Conservation (phyloP, 2,888 invertebrate genomes). For the Lithosia quadra region DNA sequence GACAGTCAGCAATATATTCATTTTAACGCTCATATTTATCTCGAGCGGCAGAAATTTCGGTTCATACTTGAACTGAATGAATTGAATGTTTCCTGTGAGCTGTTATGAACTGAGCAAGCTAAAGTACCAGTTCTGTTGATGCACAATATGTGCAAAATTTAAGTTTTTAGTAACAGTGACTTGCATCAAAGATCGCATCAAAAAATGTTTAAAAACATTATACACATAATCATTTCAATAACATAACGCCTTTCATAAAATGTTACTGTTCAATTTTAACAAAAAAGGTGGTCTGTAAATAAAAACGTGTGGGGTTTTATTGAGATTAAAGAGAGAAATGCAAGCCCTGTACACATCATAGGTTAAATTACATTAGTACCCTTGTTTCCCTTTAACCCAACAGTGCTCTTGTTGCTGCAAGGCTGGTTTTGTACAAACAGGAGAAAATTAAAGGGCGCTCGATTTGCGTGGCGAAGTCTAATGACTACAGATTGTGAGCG, state of each 20-base stretch:
- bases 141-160: not conserved
- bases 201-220: too few relatives aligned
- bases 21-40: too few relatives aligned
- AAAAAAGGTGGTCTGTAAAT: too few relatives aligned
- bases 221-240: too few relatives aligned
- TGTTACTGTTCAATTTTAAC: too few relatives aligned
- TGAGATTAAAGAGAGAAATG: too few relatives aligned
- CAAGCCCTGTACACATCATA: not conserved
- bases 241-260: too few relatives aligned
- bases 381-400: not conserved
- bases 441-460: slow-evolving; percentile 11
- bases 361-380: not conserved
- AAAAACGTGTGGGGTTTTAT: too few relatives aligned
- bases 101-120: not conserved
- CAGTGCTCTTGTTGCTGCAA: not conserved
- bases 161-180: not conserved
- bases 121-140: not conserved
- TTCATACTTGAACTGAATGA: not conserved
- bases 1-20: too few relatives aligned
- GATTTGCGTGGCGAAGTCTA: not conserved
- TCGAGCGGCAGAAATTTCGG: not conserved
- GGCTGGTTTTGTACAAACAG: not conserved
- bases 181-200: too few relatives aligned
- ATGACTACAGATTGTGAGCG: not conserved
- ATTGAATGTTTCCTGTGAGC: slow-evolving; percentile 8